These are phyloP conservation scores for Panurus biarmicus DNA, from an alignment of 2,113 vertebrate genomes.

Conservation along the genomic window DNA sequence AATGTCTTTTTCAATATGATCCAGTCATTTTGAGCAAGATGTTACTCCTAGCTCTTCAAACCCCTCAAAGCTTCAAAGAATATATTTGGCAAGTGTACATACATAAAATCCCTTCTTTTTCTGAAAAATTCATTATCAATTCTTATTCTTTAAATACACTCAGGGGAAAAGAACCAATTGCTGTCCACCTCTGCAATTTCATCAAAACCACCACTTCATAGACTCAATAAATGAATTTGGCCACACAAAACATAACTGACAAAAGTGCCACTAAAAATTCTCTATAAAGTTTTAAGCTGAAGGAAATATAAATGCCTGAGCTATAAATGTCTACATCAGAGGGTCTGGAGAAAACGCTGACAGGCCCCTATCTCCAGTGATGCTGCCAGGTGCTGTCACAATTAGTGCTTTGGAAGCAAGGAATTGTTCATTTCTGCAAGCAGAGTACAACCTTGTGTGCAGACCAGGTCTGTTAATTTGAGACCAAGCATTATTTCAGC, in stretches of 20 bases:
- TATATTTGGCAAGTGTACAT: neutral
- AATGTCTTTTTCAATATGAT: neutral
- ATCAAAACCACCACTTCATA: neutral
- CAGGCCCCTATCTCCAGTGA: neutral
- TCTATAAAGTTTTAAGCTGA: neutral
- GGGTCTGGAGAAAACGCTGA: slow-evolving; percentile 18
- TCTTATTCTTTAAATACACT: neutral
- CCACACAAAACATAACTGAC: neutral
- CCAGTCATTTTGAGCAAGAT: neutral
- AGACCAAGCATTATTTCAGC: slow-evolving; percentile 12
- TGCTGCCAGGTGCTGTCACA: slow-evolving; percentile 34
- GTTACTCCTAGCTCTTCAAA: neutral
- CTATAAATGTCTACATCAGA: neutral
- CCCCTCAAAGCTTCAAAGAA: neutral
- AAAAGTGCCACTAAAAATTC: neutral
- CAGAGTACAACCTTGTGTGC: neutral
- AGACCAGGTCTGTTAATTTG: neutral
- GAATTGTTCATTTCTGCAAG: slow-evolving; percentile 16
- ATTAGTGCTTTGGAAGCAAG: slow-evolving; percentile 19
- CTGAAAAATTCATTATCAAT: neutral
- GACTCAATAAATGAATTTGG: neutral
- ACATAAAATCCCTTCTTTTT: neutral
- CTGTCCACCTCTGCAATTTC: neutral
- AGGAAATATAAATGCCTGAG: neutral
- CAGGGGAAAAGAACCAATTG: neutral